Percentiles rank a stretch among this genome's conserved stretches.
These are phyloP conservation scores for Cerastoderma edule DNA, from an alignment of 2,888 invertebrate species.

Conservation along the genomic window DNA sequence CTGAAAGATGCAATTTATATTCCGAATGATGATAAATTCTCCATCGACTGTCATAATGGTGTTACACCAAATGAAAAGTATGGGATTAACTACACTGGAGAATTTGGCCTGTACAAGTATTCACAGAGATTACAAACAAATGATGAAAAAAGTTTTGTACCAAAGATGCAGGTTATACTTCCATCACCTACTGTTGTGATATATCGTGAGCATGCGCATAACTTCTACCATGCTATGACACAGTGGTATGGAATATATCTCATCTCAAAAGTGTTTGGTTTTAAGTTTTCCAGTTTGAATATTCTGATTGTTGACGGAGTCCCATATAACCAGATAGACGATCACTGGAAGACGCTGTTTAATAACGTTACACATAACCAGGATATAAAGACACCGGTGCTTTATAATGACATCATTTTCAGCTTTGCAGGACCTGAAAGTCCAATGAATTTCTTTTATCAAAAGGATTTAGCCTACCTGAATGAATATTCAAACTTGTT, in stretches of 20 bases:
- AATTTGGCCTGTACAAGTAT: slow-evolving; percentile 19
- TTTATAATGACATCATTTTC: slow-evolving; percentile 43
- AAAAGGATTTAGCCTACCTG: slow-evolving; percentile 31
- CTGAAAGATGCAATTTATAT: slow-evolving; percentile 31
- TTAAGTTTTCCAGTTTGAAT: slow-evolving; percentile 32
- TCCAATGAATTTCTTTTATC: slow-evolving; percentile 46
- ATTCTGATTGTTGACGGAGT: slow-evolving; percentile 45
- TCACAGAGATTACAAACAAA: slow-evolving; percentile 3
- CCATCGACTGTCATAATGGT: slow-evolving; percentile 20
- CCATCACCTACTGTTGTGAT: slow-evolving; percentile 32
- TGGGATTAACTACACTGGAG: neutral
- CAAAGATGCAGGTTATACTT: neutral
- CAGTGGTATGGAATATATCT: slow-evolving; percentile 56
- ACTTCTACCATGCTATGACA: slow-evolving; percentile 56
- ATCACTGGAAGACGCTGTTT: slow-evolving; percentile 47
- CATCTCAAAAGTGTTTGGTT: slow-evolving; percentile 36
- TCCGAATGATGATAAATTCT: slow-evolving; percentile 31
- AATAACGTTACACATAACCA: slow-evolving; percentile 18
- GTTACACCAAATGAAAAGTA: neutral
- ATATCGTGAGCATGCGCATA: slow-evolving; percentile 49
- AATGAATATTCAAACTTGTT: slow-evolving; percentile 46
- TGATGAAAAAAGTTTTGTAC: neutral
- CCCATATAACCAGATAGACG: slow-evolving; percentile 44
- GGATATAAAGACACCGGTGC: slow-evolving; percentile 28
- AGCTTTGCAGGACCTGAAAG: slow-evolving; percentile 53